These are phyloP conservation scores for Labeo catla DNA, from an alignment of 2,113 vertebrate genomes.

Conservation along the genomic window DNA sequence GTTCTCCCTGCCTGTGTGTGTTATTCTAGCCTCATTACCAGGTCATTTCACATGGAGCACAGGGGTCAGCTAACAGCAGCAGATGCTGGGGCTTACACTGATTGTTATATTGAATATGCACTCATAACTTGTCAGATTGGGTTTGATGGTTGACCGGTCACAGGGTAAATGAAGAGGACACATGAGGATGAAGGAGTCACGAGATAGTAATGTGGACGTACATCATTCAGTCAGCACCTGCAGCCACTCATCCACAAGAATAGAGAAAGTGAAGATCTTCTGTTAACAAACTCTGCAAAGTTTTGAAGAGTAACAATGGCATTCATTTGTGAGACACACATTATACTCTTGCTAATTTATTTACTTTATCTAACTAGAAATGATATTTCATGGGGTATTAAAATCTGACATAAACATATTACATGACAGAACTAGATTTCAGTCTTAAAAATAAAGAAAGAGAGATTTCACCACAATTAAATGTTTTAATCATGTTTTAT, in stretches of 20 bases:
- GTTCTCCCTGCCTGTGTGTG: constrained; percentile 24
- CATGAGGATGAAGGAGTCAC: constrained; percentile 12
- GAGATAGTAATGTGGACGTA: not conserved
- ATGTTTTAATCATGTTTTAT: too few species aligned
- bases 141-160: constrained; percentile 31
- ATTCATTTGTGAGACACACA: too few species aligned
- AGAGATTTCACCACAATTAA: too few species aligned
- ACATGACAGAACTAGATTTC: too few species aligned
- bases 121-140: constrained; percentile 25
- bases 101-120: constrained; percentile 12
- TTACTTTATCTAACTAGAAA: too few species aligned
- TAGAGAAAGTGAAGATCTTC: too few species aligned
- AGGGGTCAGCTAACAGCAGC: constrained; percentile 35
- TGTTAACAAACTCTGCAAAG: too few species aligned
- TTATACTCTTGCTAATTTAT: too few species aligned
- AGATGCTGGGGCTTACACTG: not conserved
- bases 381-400: too few species aligned
- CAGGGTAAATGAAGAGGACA: not conserved
- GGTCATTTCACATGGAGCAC: constrained; percentile 26
- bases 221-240: not conserved
- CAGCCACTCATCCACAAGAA: not conserved
- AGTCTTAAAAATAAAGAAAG: too few species aligned
- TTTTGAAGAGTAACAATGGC: too few species aligned
- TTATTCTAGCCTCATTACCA: constrained; percentile 35
- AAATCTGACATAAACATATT: too few species aligned